These are phyloP conservation scores for Phalacrocorax carbo DNA, from an alignment of 2,113 vertebrate species.

Conservation along the genomic window DNA sequence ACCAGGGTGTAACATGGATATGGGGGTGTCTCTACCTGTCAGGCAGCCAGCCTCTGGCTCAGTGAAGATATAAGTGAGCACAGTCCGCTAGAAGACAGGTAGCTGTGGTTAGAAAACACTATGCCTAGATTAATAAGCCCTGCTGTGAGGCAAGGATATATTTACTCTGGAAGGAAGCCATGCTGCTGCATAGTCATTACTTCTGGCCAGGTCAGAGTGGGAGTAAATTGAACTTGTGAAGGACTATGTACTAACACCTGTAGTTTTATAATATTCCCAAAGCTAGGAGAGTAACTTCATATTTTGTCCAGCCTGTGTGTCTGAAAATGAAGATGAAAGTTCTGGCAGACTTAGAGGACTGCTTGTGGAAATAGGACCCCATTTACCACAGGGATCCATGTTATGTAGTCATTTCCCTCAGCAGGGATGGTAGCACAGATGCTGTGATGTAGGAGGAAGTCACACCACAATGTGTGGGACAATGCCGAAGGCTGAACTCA, in stretches of 20 bases:
- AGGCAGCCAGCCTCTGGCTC: not conserved
- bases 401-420: not conserved
- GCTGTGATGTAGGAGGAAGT: not conserved
- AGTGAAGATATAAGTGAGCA: not conserved
- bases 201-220: not conserved
- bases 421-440: not conserved
- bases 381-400: not conserved
- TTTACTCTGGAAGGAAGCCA: not conserved
- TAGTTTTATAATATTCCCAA: not conserved
- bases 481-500: not conserved
- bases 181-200: not conserved
- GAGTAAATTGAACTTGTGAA: not conserved
- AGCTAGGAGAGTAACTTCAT: not conserved
- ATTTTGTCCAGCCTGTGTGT: not conserved
- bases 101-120: not conserved
- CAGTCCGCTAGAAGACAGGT: not conserved
- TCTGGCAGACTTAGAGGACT: not conserved
- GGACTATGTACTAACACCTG: not conserved
- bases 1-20: not conserved
- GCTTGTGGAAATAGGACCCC: not conserved
- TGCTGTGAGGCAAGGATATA: not conserved
- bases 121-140: not conserved
- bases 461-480: constrained; percentile 3
- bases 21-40: not conserved
- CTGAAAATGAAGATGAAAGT: not conserved